Evolutionary conservation across 2,113 vertebrate species (phyloP).

Genomic region (Cepphus grylle): DNA sequence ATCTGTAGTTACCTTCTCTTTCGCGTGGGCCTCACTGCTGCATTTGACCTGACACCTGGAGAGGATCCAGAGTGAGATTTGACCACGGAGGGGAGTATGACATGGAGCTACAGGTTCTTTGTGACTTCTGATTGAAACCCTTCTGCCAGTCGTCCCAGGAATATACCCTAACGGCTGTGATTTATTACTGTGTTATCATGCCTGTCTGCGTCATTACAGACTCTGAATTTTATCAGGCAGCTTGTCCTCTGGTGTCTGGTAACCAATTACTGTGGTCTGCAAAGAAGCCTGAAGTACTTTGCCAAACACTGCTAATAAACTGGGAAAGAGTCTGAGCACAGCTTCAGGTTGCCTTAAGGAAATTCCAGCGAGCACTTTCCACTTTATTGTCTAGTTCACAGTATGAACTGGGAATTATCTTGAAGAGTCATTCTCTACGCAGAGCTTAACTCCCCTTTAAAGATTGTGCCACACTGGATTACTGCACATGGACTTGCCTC

Average conservation of each 20-base stretch:
- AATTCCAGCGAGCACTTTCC: slow-evolving; percentile 36
- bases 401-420: slow-evolving; percentile 35
- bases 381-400: slow-evolving; percentile 45
- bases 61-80: background rate
- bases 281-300: slow-evolving; percentile 56
- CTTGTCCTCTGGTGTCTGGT: slow-evolving; percentile 34
- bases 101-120: background rate
- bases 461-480: background rate
- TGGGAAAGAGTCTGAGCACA: slow-evolving; percentile 13
- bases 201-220: slow-evolving; percentile 50
- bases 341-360: slow-evolving; percentile 48
- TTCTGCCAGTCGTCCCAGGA: background rate
- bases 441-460: slow-evolving; percentile 3
- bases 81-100: background rate
- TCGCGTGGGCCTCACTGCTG: background rate
- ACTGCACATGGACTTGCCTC: background rate
- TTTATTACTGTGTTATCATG: slow-evolving; percentile 63
- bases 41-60: background rate
- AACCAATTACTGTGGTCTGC: slow-evolving; percentile 55
- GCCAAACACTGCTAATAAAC: slow-evolving; percentile 51
- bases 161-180: slow-evolving; percentile 40
- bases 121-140: slow-evolving; percentile 45
- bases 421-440: background rate
- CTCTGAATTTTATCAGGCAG: slow-evolving; percentile 51
- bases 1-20: background rate